Percentiles rank a stretch among this genome's conserved stretches.
Evolutionary conservation across 2,888 invertebrate genomes (phyloP).

Genomic region (Pantelozetes paolii): DNA sequence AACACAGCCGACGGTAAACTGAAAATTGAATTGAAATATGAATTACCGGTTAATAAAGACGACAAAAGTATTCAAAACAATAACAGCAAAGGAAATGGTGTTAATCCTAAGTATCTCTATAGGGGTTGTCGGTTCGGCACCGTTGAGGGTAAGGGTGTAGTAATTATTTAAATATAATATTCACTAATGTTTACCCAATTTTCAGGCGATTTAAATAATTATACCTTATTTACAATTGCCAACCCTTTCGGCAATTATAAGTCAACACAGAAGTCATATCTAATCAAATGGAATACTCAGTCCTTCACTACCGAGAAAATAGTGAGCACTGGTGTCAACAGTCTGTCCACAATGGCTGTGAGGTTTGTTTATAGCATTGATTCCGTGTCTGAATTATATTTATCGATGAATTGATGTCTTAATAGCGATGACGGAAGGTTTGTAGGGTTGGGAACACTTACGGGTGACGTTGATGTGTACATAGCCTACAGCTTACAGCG

Average conservation of each 20-base stretch:
- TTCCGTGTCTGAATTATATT: constrained; percentile 42
- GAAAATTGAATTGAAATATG: constrained; percentile 67
- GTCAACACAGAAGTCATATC: constrained; percentile 59
- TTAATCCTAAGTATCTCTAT: constrained; percentile 49
- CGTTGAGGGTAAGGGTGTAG: constrained; percentile 38
- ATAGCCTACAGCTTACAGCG: constrained; percentile 84
- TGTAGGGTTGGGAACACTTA: constrained; percentile 88
- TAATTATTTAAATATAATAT: not conserved
- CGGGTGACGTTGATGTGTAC: constrained; percentile 83
- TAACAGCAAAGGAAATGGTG: not conserved
- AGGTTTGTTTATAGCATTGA: constrained; percentile 50
- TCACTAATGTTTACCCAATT: constrained; percentile 59
- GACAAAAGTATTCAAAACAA: constrained; percentile 20
- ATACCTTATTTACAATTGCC: constrained; percentile 63
- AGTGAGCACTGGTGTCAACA: constrained; percentile 63
- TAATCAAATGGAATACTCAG: constrained; percentile 74
- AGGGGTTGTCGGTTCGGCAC: constrained; percentile 52
- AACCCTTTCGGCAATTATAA: constrained; percentile 68
- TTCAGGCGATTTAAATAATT: constrained; percentile 63
- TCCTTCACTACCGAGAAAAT: constrained; percentile 60
- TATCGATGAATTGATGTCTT: constrained; percentile 49
- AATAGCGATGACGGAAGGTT: constrained; percentile 81
- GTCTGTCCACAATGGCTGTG: constrained; percentile 76
- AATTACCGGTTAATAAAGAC: constrained; percentile 59
- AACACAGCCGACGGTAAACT: constrained; percentile 64